Evolutionary conservation across 1,140 invertebrate species (phyloP).

Genomic region (Diuraphis noxia): DNA sequence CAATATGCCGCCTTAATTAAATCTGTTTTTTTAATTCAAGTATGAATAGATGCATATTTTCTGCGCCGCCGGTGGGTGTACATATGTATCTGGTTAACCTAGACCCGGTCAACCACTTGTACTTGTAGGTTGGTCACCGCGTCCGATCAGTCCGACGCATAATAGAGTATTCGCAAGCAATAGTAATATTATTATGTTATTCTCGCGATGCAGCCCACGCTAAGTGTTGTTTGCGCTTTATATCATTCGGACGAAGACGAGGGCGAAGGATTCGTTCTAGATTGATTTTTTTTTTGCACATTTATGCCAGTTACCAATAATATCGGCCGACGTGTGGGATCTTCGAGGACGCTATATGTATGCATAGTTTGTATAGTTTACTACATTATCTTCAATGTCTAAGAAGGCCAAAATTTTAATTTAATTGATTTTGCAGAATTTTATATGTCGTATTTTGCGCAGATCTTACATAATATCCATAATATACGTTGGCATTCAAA

Average conservation of each 20-base stretch:
- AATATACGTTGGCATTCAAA: background rate
- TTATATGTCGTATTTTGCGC: background rate
- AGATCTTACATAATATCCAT: background rate
- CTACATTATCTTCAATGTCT: background rate
- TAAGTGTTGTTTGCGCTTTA: background rate
- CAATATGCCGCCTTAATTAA: background rate
- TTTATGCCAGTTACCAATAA: background rate
- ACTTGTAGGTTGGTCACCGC: constrained; percentile 15
- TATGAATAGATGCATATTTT: background rate
- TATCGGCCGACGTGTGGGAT: background rate
- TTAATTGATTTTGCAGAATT: background rate
- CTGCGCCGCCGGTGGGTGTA: constrained; percentile 18
- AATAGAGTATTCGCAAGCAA: background rate
- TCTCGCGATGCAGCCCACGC: background rate
- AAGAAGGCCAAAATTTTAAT: constrained; percentile 2
- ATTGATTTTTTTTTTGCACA: background rate
- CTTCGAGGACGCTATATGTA: background rate
- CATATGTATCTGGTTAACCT: background rate
- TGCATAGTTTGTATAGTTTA: background rate
- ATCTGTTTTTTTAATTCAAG: background rate
- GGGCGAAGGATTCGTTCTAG: background rate
- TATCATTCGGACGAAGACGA: background rate
- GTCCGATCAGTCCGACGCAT: background rate
- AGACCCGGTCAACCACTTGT: constrained; percentile 1
- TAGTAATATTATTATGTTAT: background rate